phyloP scores from a whole-genome alignment of 2,113 vertebrate species.

The Eurystomus gularis region DNA sequence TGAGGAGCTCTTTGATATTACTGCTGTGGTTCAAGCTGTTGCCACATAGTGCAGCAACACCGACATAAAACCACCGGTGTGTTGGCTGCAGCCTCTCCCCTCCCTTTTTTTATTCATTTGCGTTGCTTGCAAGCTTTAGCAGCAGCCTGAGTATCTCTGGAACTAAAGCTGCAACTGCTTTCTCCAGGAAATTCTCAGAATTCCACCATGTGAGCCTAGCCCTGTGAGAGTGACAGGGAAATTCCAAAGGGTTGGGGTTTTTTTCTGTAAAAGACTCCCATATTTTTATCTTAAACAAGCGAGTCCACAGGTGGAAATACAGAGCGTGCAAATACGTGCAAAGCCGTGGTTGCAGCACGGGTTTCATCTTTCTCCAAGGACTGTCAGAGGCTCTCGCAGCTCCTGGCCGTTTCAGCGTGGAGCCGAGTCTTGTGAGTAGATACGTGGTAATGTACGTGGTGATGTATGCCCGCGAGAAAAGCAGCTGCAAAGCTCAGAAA shows the following conservation, averaged over 20 bases:
- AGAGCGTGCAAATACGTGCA: fast-evolving
- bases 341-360: neutral
- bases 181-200: neutral
- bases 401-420: fast-evolving
- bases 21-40: neutral
- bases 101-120: neutral
- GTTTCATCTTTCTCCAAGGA: neutral
- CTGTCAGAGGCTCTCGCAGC: neutral
- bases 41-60: neutral
- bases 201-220: neutral
- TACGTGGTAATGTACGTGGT: fast-evolving
- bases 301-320: neutral
- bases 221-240: neutral
- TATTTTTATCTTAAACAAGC: neutral
- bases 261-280: neutral
- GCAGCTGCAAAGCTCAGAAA: neutral
- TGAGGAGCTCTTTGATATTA: constrained; percentile 13
- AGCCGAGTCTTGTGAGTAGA: neutral
- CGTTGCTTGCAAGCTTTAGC: fast-evolving
- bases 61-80: neutral
- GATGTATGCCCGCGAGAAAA: neutral
- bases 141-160: neutral
- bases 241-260: neutral
- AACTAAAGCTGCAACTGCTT: neutral
- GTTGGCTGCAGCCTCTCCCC: neutral